Base-by-base conservation (phyloP, 2,888 invertebrate genomes). In the Neoscelio sp. region DNA sequence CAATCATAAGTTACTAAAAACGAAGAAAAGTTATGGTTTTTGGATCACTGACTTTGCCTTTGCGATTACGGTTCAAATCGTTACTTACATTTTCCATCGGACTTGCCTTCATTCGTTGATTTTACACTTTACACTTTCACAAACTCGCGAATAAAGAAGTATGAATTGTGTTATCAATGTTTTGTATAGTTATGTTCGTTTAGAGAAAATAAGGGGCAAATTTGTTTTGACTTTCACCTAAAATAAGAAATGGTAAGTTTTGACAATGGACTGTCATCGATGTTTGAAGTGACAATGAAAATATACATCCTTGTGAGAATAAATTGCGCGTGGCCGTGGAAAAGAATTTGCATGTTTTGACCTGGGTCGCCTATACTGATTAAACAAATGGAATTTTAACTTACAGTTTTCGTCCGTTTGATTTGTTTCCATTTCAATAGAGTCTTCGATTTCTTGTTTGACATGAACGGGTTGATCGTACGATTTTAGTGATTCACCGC, bases 371-470 rank as follows among this genome's bases (percentile, higher is more conserved):
- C 75, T 75, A 60, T 60, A 38, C 33, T 52, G 17, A 40, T 20
- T 38, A 50, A 40, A 33, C 17, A 17, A 3, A 30, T 15, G 15
- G 20, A 20, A 48, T 58, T 1, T 13, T 6, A 44, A 75, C 75
- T 75, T 67, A 75, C 75, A 75, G 60, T 38, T 75, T 28, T 75
- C 75, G 40, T 75, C 75, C 7, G 75, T 33, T 35, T 75, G 75
- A 67, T 50, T 67, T n/a, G 75, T 75, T 60, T 75, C 75, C 75
- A 75, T 75, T 48, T 75, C 75, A 10, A 67, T 44, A 0, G 75
- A 75, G 60, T 75, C 75, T 28, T 75, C 75, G 12, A 75, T 67
- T 60, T 75, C 75, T 67, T 75, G 75, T 60, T 75, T 75, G 26
- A 75, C 67, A 60, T 52, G 42, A 35, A 75, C 40, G 10, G 68